Percentiles rank a stretch among this genome's conserved stretches.
Evolutionary conservation across 2,888 invertebrate species (phyloP).

Genomic region (Thalpophila matura): DNA sequence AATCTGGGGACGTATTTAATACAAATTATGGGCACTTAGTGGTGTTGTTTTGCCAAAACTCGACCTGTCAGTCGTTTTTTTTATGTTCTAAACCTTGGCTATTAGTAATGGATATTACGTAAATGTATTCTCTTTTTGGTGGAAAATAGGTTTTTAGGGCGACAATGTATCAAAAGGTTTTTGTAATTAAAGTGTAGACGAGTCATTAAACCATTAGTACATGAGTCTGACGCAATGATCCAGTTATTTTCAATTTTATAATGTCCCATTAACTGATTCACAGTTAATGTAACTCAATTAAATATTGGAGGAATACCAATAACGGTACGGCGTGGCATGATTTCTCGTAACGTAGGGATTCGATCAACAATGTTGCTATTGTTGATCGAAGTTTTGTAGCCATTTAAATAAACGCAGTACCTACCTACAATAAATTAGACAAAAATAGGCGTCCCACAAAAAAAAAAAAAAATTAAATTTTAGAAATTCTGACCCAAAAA

Average conservation of each 20-base stretch:
- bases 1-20: conserved; percentile 60
- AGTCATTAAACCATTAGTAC: not conserved
- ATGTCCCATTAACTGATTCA: conserved; percentile 1
- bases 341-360: too few relatives aligned
- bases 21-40: conserved; percentile 54
- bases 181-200: not conserved
- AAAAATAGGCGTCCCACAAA: too few relatives aligned
- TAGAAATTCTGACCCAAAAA: too few relatives aligned
- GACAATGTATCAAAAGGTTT: conserved; percentile 14
- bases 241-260: not conserved
- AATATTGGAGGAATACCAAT: too few relatives aligned
- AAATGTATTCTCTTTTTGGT: conserved; percentile 3
- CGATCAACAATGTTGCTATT: too few relatives aligned
- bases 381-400: too few relatives aligned
- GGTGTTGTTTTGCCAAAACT: conserved; percentile 47
- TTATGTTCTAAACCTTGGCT: conserved; percentile 40
- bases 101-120: conserved; percentile 36
- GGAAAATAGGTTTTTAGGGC: conserved; percentile 33
- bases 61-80: conserved; percentile 48
- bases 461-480: too few relatives aligned
- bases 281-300: conserved; percentile 4
- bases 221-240: conserved; percentile 1
- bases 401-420: too few relatives aligned
- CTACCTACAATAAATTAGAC: too few relatives aligned
- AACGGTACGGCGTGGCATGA: too few relatives aligned